These are phyloP conservation scores for Leucosticte australis DNA, from an alignment of 2,113 vertebrate genomes.

Conservation along the genomic window DNA sequence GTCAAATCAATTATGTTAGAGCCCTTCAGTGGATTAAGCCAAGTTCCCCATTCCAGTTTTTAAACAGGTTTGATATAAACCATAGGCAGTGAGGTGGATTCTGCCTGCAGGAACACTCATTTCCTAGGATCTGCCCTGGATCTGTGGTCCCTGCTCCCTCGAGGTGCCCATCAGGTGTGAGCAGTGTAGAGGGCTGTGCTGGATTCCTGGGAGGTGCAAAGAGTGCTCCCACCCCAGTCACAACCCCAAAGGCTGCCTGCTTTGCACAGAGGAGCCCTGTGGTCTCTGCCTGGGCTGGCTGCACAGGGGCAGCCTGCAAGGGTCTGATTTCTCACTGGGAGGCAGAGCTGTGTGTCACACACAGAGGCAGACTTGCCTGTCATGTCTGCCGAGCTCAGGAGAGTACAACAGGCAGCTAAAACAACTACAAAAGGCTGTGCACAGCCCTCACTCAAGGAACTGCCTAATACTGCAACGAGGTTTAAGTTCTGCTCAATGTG, in stretches of 20 bases:
- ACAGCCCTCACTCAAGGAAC: not conserved
- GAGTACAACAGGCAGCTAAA: not conserved
- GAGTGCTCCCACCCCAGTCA: accelerated
- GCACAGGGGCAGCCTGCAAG: not conserved
- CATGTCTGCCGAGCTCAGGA: not conserved
- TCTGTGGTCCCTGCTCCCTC: not conserved
- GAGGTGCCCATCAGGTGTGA: not conserved
- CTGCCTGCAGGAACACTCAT: not conserved
- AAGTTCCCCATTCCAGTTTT: not conserved
- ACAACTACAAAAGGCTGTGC: not conserved
- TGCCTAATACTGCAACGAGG: not conserved
- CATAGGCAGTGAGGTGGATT: not conserved
- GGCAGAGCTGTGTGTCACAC: accelerated
- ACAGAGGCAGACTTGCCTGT: not conserved
- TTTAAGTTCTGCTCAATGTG: not conserved
- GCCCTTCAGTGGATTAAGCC: not conserved
- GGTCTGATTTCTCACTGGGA: too few relatives aligned
- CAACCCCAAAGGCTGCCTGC: not conserved
- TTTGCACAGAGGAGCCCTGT: not conserved
- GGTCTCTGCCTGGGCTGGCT: not conserved
- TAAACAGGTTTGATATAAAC: not conserved
- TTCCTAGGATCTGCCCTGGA: too few relatives aligned
- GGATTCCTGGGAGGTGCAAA: accelerated
- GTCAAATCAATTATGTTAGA: not conserved
- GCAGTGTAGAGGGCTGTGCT: accelerated